These are phyloP conservation scores for Pelusios castaneus DNA, from an alignment of 2,113 vertebrate species.

Conservation along the genomic window DNA sequence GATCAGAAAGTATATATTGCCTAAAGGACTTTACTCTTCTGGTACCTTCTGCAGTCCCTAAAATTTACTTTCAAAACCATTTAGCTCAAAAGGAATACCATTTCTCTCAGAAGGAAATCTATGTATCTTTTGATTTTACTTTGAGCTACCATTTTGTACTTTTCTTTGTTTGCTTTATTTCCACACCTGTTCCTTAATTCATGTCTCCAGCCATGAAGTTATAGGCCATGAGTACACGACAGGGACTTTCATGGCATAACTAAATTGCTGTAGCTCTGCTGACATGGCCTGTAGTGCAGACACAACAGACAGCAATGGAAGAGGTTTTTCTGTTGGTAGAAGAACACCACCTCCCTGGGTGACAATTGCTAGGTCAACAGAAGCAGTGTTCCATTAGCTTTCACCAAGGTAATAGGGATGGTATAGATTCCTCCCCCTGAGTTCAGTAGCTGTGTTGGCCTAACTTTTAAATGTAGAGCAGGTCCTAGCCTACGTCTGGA, in stretches of 20 bases:
- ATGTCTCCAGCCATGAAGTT: background rate
- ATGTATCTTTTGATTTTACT: background rate
- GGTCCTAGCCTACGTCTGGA: background rate
- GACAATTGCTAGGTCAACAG: background rate
- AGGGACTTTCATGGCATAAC: background rate
- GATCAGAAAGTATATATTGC: background rate
- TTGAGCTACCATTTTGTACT: background rate
- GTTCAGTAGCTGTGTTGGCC: background rate
- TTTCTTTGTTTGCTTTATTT: background rate
- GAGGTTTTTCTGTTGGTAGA: background rate
- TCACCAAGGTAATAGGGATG: background rate
- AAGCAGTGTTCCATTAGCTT: background rate
- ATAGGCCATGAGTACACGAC: background rate
- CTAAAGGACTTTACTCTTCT: background rate
- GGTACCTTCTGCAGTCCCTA: background rate
- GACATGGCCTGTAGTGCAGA: background rate
- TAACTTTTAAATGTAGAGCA: background rate
- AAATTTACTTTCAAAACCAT: background rate
- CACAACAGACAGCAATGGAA: background rate
- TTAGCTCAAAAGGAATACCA: background rate
- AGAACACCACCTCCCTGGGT: background rate
- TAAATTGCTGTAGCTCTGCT: background rate
- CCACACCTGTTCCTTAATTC: background rate
- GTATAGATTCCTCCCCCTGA: background rate
- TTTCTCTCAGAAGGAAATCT: background rate